phyloP scores from a whole-genome alignment of 2,113 vertebrate species.

The Malaclemys terrapin region DNA sequence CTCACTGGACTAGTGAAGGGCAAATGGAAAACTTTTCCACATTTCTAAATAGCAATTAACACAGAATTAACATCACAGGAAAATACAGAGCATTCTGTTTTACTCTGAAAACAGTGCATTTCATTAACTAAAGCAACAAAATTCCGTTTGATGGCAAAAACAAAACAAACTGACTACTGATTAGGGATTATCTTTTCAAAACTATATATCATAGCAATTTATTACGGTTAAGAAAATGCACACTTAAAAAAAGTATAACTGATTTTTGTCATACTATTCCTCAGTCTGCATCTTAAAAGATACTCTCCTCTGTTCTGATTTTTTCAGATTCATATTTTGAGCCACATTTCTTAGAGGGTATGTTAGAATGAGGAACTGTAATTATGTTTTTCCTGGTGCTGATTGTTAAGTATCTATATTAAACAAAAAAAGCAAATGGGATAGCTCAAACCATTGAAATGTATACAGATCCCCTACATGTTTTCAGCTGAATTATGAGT shows the following conservation, averaged over 20 bases:
- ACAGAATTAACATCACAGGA: neutral
- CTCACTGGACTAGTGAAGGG: slow-evolving; percentile 61
- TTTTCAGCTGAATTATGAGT: slow-evolving; percentile 10
- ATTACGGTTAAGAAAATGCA: neutral
- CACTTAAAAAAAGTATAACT: neutral
- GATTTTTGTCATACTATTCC: neutral
- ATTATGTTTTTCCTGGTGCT: slow-evolving; percentile 32
- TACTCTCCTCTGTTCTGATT: neutral
- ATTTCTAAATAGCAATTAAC: neutral
- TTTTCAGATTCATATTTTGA: slow-evolving; percentile 1
- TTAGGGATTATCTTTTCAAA: neutral
- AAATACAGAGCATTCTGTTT: neutral
- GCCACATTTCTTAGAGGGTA: neutral
- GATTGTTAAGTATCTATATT: slow-evolving; percentile 11
- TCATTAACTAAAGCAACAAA: slow-evolving; percentile 8
- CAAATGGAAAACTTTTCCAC: slow-evolving; percentile 45
- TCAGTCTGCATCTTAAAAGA: neutral
- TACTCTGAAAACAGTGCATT: slow-evolving; percentile 32
- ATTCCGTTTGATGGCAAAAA: neutral
- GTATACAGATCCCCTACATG: neutral
- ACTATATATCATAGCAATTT: neutral
- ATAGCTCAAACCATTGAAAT: neutral
- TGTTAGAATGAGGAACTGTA: slow-evolving; percentile 31
- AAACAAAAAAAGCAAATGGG: neutral
- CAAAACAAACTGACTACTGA: neutral